Evolutionary conservation across 2,113 vertebrate genomes (phyloP).

Genomic region (Syngnathus scovelli): DNA sequence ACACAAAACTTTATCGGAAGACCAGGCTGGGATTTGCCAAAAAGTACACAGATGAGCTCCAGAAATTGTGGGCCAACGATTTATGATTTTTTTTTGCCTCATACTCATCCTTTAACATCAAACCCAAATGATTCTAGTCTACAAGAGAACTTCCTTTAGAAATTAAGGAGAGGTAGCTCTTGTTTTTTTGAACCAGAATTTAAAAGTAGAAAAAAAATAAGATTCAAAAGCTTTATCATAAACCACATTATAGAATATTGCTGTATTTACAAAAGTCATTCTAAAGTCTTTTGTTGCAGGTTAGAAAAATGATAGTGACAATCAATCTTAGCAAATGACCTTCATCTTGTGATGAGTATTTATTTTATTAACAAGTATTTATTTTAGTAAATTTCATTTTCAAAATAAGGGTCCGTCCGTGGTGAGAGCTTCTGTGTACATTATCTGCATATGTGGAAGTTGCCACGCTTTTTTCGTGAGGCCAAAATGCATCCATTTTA

Average conservation of each 20-base stretch:
- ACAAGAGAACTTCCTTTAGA: neutral
- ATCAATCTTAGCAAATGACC: constrained; percentile 25
- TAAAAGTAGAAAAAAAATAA: neutral
- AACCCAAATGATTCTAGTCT: neutral
- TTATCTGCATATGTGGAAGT: constrained; percentile 28
- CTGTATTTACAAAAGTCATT: neutral
- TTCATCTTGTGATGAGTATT: constrained; percentile 9
- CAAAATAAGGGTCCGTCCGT: constrained; percentile 3
- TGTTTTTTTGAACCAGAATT: too few species aligned
- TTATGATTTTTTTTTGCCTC: too few species aligned
- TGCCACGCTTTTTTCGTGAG: constrained; percentile 35
- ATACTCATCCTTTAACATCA: too few species aligned
- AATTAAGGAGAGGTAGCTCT: neutral
- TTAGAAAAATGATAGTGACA: constrained; percentile 23
- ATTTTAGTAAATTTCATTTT: constrained; percentile 27
- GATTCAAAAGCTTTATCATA: neutral
- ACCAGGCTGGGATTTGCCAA: too few species aligned
- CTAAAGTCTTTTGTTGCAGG: neutral
- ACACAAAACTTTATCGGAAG: too few species aligned
- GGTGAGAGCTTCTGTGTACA: constrained; percentile 42
- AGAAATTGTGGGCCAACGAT: too few species aligned
- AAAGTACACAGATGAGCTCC: too few species aligned
- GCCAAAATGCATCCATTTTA: constrained; percentile 32
- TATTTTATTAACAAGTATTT: constrained; percentile 21
- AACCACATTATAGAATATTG: neutral